Conservation (phyloP, 2,113 vertebrate genomes). For the Perca schrenkii region DNA sequence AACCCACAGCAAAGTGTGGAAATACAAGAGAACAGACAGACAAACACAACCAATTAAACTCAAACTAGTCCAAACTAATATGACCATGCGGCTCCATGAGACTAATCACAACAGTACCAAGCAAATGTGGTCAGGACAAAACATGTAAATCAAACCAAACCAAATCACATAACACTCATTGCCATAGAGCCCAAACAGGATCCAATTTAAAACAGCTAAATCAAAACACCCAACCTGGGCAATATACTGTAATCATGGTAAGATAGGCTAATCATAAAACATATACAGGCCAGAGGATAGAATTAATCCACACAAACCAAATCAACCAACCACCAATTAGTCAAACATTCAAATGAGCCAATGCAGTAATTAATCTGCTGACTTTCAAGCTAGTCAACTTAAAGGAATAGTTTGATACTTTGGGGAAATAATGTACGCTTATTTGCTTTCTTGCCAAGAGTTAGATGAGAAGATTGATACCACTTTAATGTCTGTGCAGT, state of each 20-base stretch:
- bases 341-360: neutral
- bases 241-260: neutral
- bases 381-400: too few species aligned
- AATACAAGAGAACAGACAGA: slow-evolving; percentile 14
- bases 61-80: slow-evolving; percentile 9
- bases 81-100: neutral
- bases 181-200: slow-evolving; percentile 1
- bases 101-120: slow-evolving; percentile 10
- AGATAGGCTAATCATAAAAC: neutral
- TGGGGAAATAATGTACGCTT: too few species aligned
- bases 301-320: neutral
- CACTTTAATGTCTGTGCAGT: neutral
- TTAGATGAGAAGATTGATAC: too few species aligned
- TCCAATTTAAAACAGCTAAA: slow-evolving; percentile 11
- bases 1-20: slow-evolving; percentile 27
- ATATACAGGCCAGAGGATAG: neutral
- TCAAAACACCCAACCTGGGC: neutral
- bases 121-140: slow-evolving; percentile 20
- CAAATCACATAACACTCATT: neutral
- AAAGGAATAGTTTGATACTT: too few species aligned
- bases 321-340: neutral
- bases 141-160: slow-evolving; percentile 16
- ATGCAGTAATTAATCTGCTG: neutral
- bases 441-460: too few species aligned
- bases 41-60: slow-evolving; percentile 35